These are phyloP conservation scores for Nestor notabilis DNA, from an alignment of 2,113 vertebrate genomes.

Conservation along the genomic window DNA sequence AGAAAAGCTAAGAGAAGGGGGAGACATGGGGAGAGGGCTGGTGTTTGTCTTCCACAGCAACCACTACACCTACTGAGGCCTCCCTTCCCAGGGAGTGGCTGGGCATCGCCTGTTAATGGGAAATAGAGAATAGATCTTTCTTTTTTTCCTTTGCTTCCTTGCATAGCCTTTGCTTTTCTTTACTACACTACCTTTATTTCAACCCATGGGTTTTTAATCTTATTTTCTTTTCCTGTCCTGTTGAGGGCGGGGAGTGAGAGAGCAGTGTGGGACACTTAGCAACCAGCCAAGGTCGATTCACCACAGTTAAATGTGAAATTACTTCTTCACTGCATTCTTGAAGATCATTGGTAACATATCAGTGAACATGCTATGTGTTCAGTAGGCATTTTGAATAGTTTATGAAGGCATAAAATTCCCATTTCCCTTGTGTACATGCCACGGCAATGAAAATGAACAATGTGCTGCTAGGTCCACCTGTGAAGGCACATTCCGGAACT, in stretches of 20 bases:
- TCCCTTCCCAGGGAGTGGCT: not conserved
- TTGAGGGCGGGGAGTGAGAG: not conserved
- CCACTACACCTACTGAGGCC: rapidly evolving
- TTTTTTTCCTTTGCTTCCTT: not conserved
- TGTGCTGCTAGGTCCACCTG: not conserved
- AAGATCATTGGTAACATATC: not conserved
- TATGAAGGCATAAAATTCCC: not conserved
- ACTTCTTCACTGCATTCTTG: not conserved
- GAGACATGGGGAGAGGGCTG: not conserved
- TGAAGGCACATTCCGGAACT: not conserved
- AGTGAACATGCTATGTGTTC: not conserved
- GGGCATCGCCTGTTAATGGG: not conserved
- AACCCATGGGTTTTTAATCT: rapidly evolving
- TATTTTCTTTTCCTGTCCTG: not conserved
- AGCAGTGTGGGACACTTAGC: not conserved
- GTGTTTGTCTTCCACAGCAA: not conserved
- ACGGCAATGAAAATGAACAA: not conserved
- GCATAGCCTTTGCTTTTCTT: rapidly evolving
- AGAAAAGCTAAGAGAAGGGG: not conserved
- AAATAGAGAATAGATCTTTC: not conserved
- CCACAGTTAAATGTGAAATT: not conserved
- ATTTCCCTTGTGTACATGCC: not conserved
- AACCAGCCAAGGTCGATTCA: not conserved
- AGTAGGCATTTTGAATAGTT: not conserved
- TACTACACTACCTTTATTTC: not conserved